Percentiles rank a stretch among this genome's conserved stretches.
phyloP scores from a whole-genome alignment of 2,888 invertebrate genomes.

The Philereme vetulata region DNA sequence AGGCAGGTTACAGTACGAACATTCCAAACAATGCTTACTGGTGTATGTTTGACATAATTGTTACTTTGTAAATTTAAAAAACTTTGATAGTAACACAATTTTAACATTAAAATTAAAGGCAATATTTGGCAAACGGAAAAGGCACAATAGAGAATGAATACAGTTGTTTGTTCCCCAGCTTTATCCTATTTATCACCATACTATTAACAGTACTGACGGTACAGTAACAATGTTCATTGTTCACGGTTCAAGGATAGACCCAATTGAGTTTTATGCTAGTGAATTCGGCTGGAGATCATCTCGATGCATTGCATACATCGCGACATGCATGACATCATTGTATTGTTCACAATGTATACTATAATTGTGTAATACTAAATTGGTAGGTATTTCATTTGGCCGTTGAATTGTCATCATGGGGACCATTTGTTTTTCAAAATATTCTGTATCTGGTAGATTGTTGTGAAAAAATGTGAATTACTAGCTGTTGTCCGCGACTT shows the following conservation, averaged over 20 bases:
- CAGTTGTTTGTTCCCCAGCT: slow-evolving; percentile 7
- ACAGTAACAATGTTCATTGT: slow-evolving; percentile 26
- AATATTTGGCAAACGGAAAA: slow-evolving; percentile 6
- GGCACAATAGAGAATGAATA: slow-evolving; percentile 4
- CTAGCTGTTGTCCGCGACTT: too few relatives aligned
- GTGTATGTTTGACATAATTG: too few relatives aligned
- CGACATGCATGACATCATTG: slow-evolving; percentile 18
- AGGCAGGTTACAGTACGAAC: too few relatives aligned
- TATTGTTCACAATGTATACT: slow-evolving; percentile 11
- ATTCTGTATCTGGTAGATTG: too few relatives aligned
- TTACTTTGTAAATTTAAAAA: too few relatives aligned
- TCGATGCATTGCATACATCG: slow-evolving; percentile 4
- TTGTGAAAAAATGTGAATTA: too few relatives aligned
- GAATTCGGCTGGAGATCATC: slow-evolving; percentile 14
- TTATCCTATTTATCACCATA: slow-evolving; percentile 21
- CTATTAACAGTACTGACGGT: slow-evolving; percentile 22
- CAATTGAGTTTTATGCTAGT: slow-evolving; percentile 9
- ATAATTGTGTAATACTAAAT: slow-evolving; percentile 6
- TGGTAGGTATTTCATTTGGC: background rate
- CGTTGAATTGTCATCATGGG: background rate
- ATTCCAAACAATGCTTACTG: too few relatives aligned
- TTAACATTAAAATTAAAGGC: too few relatives aligned
- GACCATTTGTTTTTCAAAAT: too few relatives aligned
- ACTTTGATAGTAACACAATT: too few relatives aligned
- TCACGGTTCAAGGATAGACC: slow-evolving; percentile 24